These are phyloP conservation scores for Lepidochrysops patricia DNA, from an alignment of 2,888 invertebrate species.

Conservation along the genomic window DNA sequence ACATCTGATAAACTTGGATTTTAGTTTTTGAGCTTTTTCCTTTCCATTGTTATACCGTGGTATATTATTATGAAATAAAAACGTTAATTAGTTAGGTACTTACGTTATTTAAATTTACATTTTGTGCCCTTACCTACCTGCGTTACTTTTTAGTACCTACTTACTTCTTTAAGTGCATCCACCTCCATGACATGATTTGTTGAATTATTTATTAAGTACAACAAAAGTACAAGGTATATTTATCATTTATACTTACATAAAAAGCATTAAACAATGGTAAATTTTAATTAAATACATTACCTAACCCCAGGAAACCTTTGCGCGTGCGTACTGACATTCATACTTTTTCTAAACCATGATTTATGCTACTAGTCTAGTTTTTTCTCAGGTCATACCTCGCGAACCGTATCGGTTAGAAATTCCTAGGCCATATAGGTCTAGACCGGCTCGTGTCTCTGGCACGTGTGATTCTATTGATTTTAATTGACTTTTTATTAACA, in stretches of 20 bases:
- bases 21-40: too few relatives aligned
- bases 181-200: too few relatives aligned
- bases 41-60: too few relatives aligned
- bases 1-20: too few relatives aligned
- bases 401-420: slow-evolving; percentile 10
- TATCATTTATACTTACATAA: neutral
- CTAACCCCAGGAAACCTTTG: slow-evolving; percentile 21
- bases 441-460: slow-evolving; percentile 3
- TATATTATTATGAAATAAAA: too few relatives aligned
- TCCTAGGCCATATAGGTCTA: neutral
- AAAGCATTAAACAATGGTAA: neutral
- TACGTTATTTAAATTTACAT: too few relatives aligned
- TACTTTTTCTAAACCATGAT: slow-evolving; percentile 3
- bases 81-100: too few relatives aligned
- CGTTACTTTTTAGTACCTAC: too few relatives aligned
- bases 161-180: too few relatives aligned
- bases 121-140: too few relatives aligned
- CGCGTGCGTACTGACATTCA: slow-evolving; percentile 30
- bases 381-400: neutral
- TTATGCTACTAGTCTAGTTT: neutral
- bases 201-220: too few relatives aligned
- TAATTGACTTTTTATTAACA: neutral
- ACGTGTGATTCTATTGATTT: neutral
- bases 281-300: neutral
- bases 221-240: too few relatives aligned